Evolutionary conservation across 2,797 vertebrate genomes (phyloP).

Genomic region (Odontamblyopus lacepedii): DNA sequence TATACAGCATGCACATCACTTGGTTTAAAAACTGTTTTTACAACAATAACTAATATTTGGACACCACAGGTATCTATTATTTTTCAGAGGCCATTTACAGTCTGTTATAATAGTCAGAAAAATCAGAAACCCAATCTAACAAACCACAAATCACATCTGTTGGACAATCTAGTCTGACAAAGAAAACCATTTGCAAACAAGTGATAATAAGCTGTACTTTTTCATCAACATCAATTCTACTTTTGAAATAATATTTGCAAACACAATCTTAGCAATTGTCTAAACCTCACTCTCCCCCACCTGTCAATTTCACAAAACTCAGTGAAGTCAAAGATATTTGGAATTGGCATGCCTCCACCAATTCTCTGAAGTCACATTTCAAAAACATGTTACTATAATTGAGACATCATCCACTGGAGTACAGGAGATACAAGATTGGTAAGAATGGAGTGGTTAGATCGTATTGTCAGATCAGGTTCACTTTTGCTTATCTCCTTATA

Average conservation of each 20-base stretch:
- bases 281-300: slow-evolving; percentile 1
- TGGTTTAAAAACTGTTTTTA: neutral
- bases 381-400: slow-evolving; percentile 1
- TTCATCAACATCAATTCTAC: slow-evolving; percentile 2
- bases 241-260: slow-evolving; percentile 4
- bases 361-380: neutral
- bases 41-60: neutral
- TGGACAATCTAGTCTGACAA: neutral
- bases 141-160: neutral
- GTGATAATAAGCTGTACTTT: neutral
- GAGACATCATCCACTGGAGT: neutral
- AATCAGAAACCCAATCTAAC: neutral
- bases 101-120: neutral
- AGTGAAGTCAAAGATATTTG: neutral
- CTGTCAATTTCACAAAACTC: slow-evolving; percentile 19
- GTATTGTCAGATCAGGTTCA: neutral
- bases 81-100: neutral
- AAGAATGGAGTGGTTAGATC: neutral
- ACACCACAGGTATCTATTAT: neutral
- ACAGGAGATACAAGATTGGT: neutral
- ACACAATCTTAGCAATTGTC: neutral
- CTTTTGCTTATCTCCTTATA: neutral
- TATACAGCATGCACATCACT: neutral
- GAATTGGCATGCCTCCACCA: slow-evolving; percentile 41
- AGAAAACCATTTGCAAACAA: neutral